Base-by-base conservation (phyloP, 2,797 vertebrate genomes). In the Poecilia wingei region DNA sequence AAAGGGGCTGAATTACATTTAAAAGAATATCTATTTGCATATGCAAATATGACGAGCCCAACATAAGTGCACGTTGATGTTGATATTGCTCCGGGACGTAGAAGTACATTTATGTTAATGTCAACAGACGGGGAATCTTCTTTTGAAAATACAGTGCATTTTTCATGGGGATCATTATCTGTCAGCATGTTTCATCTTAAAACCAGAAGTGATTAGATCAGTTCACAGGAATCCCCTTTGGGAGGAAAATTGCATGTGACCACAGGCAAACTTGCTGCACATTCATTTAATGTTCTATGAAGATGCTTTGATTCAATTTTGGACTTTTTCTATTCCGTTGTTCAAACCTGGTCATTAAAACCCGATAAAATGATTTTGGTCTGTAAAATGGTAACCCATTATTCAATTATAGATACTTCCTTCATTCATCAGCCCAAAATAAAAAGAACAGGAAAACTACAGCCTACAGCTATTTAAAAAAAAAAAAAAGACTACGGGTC, bases 51-150 rank as follows among this genome's bases (percentile, higher is more conserved):
- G 72, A 84, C 82, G 69, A 91, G 89, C 76, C 88, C 90, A 91
- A 92, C 93, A 88, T 91, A 93, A 94, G 92, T 94, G 87, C 90
- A 90, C 91, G 92, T 91, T 92, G 78, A 80, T 75, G 93, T 89
- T 93, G 94, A 93, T 93, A 91, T 94, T 89, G 93, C 94, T 94
- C 83, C 87, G 81, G 94, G 94, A 94, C 86, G 89, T 86, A 90
- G 86, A 92, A 95, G 91, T 94, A 93, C 94, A 92, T 94, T 94
- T 93, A 94, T 94, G 93, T 94, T 93, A 91, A 92, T 95, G 93
- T 94, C 93, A 95, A 82, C 79, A 93, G 92, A 93, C 87, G 91
- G 85, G 79, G 85, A 14, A 90, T 93, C 84, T 93, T 91, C 89
- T 91, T 93, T 94, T 91, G 86, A 92, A 93, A 93, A 94, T 89